Evolutionary conservation across 2,888 invertebrate species (phyloP), one percentile per base, ranked within the genome.

Genomic region (Andrena bicolor): DNA sequence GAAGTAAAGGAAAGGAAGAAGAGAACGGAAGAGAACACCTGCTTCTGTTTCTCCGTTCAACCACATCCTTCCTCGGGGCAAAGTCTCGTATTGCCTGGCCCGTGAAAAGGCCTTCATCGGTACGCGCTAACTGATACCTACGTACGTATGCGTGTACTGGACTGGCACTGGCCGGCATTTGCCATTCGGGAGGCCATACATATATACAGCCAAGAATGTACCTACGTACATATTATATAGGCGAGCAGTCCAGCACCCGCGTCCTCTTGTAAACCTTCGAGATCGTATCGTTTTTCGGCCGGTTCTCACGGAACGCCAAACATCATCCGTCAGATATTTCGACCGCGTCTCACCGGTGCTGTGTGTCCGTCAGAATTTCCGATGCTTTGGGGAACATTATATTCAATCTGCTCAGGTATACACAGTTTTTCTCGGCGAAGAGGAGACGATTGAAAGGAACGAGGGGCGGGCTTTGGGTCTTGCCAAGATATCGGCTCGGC

Each of bases 41-140:
- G 73, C 68, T 60, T 49, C 10, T 35, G 48, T 20, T 51, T 28
- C 41, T 41, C 41, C n/a, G 64, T 58, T 90, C 89, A 91, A 93
- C 93, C 93, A 92, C 92, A 93, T 93, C 93, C 93, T 93, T 93
- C 93, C 93, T 92, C 85, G 70, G 70, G 60, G 78, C 75, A 79
- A 73, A 73, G 85, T 49, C 60, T 75, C 68, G 75, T 74, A 77
- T 85, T 65, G 48, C 83, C 80, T 81, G 80, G 63, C 73, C 72
- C 69, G 56, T 35, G 26, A n/a, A 23, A 13, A 72, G 51, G 49
- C 30, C 23, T 64, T 53, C 26, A 68, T 66, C 74, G 75, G 66
- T 63, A 61, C 61, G 8, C 28, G 41, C 23, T 16, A 30, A 48
- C 48, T 30, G 35, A 58, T 41, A n/a, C 8, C 10, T 32, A 13